A percentile compares a stretch with the other conserved stretches of the same genome.
Conservation (phyloP, 1,140 invertebrate species). For the Rhagoletis zephyria region DNA sequence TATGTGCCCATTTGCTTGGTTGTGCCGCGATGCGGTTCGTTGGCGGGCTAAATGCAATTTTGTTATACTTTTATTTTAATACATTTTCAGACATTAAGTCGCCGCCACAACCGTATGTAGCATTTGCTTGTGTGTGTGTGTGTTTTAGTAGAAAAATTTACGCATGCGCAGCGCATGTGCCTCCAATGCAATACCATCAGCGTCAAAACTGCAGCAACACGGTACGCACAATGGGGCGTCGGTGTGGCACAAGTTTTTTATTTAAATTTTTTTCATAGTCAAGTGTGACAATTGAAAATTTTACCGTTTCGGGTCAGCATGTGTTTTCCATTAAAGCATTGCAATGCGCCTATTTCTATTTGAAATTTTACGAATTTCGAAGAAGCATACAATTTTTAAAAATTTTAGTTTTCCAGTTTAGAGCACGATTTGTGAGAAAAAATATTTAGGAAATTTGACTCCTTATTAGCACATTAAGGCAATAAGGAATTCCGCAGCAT, state of each 20-base stretch:
- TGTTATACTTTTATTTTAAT: conserved; percentile 23
- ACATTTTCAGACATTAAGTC: conserved; percentile 37
- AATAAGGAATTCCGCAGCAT: no score
- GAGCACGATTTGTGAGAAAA: no score
- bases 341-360: background rate
- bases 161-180: conserved; percentile 69
- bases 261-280: background rate
- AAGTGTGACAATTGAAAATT: background rate
- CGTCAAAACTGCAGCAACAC: background rate
- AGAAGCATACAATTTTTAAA: background rate
- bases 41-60: conserved; percentile 29
- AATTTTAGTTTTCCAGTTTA: no score
- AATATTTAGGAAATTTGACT: no score
- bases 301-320: background rate
- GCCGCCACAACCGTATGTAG: background rate
- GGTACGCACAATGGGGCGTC: conserved; percentile 7
- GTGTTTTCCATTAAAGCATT: conserved; percentile 31
- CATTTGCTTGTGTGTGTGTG: background rate
- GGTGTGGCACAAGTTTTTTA: background rate
- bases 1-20: conserved; percentile 34
- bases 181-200: background rate
- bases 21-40: conserved; percentile 28
- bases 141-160: background rate
- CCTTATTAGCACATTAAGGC: no score
- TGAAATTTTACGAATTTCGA: background rate